These are phyloP conservation scores for Calcarius lapponicus DNA, from an alignment of 2,797 vertebrate species.

Conservation along the genomic window DNA sequence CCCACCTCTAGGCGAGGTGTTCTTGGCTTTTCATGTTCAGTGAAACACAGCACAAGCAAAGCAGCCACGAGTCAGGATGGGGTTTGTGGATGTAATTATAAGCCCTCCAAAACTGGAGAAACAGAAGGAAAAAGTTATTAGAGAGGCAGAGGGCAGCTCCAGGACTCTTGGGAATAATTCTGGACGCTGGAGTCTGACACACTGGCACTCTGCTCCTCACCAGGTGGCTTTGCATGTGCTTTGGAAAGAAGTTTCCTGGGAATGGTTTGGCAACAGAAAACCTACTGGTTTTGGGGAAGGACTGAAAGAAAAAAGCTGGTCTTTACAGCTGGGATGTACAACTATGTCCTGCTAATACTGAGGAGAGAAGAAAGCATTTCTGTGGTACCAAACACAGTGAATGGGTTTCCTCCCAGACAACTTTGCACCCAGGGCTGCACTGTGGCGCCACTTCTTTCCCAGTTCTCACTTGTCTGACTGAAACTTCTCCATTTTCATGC, in stretches of 20 bases:
- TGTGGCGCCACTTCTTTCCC: not conserved
- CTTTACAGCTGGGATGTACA: not conserved
- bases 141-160: not conserved
- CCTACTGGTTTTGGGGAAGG: not conserved
- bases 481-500: not conserved
- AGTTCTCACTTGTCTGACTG: not conserved
- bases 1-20: not conserved
- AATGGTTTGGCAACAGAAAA: not conserved
- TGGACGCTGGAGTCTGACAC: accelerated
- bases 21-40: not conserved
- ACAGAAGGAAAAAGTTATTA: not conserved
- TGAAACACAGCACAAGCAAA: not conserved
- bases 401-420: not conserved
- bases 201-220: not conserved
- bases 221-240: not conserved
- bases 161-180: not conserved
- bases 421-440: not conserved
- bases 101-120: not conserved
- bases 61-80: not conserved
- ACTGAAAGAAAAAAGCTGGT: not conserved
- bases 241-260: not conserved
- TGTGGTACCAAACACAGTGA: not conserved
- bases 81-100: not conserved
- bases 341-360: not conserved
- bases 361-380: conserved; percentile 9